Conservation (phyloP, 2,888 invertebrate genomes). For the Lasioglossum malachurum region DNA sequence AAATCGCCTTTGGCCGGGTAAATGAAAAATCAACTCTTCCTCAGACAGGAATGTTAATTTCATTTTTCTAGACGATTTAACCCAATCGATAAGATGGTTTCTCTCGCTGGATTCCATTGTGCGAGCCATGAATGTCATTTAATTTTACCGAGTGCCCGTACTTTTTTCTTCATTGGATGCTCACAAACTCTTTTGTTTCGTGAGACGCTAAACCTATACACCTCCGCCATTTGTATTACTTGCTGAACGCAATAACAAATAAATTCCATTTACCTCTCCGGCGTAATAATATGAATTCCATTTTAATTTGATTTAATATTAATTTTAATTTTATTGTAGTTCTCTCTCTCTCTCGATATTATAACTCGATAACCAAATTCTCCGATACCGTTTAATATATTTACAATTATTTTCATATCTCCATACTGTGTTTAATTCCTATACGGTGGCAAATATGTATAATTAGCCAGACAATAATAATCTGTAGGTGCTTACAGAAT, state of each 20-base stretch:
- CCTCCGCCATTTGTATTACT: background rate
- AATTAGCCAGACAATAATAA: background rate
- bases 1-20: constrained; percentile 1
- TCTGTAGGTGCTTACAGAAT: background rate
- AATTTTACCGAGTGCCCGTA: constrained; percentile 12
- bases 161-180: background rate
- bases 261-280: background rate
- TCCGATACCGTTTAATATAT: background rate
- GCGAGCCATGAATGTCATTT: constrained; percentile 16
- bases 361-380: background rate
- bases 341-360: background rate
- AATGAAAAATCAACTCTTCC: constrained; percentile 3
- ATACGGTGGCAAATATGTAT: background rate
- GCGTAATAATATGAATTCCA: background rate
- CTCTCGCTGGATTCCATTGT: background rate
- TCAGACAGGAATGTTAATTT: constrained; percentile 11
- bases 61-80: background rate
- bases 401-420: background rate
- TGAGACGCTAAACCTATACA: background rate
- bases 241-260: background rate
- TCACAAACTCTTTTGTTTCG: background rate
- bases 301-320: background rate
- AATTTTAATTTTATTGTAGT: background rate
- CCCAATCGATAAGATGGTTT: constrained; percentile 10
- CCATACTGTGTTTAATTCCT: background rate